Percentiles rank a stretch among this genome's conserved stretches.
phyloP scores from a whole-genome alignment of 1,140 invertebrate genomes.

The Drosophila athabasca region DNA sequence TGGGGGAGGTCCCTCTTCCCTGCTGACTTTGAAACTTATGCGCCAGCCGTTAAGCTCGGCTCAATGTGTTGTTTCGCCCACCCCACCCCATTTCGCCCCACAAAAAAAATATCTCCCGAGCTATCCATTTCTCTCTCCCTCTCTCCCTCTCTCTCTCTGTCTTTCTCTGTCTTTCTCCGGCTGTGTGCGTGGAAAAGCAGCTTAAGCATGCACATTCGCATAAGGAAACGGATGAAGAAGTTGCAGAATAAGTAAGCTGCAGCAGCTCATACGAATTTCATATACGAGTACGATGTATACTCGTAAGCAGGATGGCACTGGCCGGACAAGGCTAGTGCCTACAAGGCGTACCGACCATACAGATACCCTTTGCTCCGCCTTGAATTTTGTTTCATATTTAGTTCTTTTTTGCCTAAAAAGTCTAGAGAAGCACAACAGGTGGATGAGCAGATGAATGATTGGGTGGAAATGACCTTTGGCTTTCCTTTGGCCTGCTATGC shows the following conservation, averaged over 20 bases:
- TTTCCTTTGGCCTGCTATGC: background rate
- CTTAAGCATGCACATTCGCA: constrained; percentile 70
- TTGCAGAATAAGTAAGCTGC: constrained; percentile 78
- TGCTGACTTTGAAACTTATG: constrained; percentile 77
- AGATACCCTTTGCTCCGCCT: no score
- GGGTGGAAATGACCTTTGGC: no score
- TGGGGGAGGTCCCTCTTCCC: constrained; percentile 24
- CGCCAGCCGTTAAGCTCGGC: constrained; percentile 68
- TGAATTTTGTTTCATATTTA: no score
- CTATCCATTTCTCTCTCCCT: no score
- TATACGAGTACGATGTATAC: constrained; percentile 18
- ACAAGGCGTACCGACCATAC: no score
- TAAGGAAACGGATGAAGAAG: constrained; percentile 75
- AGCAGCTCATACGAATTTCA: constrained; percentile 58
- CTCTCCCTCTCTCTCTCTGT: no score
- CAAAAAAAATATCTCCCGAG: no score
- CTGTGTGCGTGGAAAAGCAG: constrained; percentile 49
- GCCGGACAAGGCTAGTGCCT: no score
- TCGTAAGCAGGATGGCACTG: no score
- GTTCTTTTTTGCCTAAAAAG: no score
- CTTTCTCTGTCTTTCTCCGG: no score
- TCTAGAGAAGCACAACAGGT: background rate
- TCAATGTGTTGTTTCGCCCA: constrained; percentile 47
- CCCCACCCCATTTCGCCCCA: background rate
- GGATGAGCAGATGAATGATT: no score